These are phyloP conservation scores for Ophion obscuratus DNA, from an alignment of 2,888 invertebrate species.

Conservation along the genomic window DNA sequence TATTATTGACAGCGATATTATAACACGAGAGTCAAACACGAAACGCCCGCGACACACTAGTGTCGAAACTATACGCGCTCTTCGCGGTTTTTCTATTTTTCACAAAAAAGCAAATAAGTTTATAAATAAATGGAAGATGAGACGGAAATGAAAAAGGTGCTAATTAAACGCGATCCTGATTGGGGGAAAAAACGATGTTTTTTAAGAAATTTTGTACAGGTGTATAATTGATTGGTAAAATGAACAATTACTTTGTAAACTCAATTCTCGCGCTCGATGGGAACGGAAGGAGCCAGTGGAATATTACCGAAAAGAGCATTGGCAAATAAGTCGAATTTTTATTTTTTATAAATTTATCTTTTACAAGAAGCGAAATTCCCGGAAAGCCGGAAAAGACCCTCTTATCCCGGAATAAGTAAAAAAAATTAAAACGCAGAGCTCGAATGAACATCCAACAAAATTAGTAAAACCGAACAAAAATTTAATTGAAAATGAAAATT, in stretches of 20 bases:
- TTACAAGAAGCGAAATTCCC: not conserved
- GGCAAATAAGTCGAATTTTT: not conserved
- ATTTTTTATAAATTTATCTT: not conserved
- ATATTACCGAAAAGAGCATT: not conserved
- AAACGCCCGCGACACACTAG: constrained; percentile 1
- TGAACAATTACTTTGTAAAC: not conserved
- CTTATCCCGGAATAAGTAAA: not conserved
- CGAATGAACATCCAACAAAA: too few species aligned
- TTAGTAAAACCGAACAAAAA: too few species aligned
- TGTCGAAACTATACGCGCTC: not conserved
- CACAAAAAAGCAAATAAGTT: not conserved
- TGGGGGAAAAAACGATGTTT: not conserved
- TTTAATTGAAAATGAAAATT: too few species aligned
- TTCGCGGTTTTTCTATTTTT: not conserved
- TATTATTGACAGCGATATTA: constrained; percentile 33
- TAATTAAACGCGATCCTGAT: constrained; percentile 4
- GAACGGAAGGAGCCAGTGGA: not conserved
- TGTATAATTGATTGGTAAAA: not conserved
- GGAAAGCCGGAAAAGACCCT: not conserved
- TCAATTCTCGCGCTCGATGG: not conserved
- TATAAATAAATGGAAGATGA: constrained; percentile 6
- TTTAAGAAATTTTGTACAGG: not conserved
- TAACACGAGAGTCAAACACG: constrained; percentile 51
- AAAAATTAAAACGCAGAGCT: not conserved
- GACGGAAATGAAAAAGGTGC: constrained; percentile 10